These are phyloP conservation scores for Dicycla oo DNA, from an alignment of 2,888 invertebrate genomes.

Conservation along the genomic window DNA sequence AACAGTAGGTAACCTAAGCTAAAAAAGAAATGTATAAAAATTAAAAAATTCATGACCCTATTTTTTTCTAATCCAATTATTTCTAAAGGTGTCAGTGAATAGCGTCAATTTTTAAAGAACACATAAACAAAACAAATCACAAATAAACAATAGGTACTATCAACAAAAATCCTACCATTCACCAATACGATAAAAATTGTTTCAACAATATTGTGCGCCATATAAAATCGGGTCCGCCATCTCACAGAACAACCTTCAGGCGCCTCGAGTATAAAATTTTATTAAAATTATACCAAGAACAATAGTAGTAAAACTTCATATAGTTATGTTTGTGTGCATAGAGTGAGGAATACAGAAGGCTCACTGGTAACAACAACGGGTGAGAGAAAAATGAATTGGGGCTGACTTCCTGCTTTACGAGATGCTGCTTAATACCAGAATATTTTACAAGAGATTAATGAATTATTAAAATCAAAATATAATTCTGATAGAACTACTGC, in stretches of 20 bases:
- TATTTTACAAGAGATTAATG: too few relatives aligned
- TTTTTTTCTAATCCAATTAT: fast-evolving
- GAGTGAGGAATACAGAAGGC: constrained; percentile 15
- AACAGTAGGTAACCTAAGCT: too few relatives aligned
- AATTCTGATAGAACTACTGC: background rate
- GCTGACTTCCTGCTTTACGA: too few relatives aligned
- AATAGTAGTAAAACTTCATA: constrained; percentile 61
- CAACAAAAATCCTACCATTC: constrained; percentile 27
- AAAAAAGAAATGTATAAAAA: too few relatives aligned
- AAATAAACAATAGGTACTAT: constrained; percentile 34
- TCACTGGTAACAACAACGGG: background rate
- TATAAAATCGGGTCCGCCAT: constrained; percentile 38
- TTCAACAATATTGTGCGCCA: constrained; percentile 31
- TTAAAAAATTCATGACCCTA: too few relatives aligned
- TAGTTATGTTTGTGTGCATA: constrained; percentile 26
- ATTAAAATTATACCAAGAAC: constrained; percentile 59
- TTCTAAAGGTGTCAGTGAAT: background rate
- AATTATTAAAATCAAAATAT: too few relatives aligned
- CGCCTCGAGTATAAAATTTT: constrained; percentile 60
- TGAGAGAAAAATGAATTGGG: background rate
- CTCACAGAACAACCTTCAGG: constrained; percentile 7
- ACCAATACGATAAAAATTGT: constrained; percentile 33
- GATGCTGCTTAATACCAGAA: too few relatives aligned
- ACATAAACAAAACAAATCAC: constrained; percentile 13
- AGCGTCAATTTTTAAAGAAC: background rate